Conservation (phyloP, 1,140 invertebrate genomes). For the Druon quercuslanigerum region DNA sequence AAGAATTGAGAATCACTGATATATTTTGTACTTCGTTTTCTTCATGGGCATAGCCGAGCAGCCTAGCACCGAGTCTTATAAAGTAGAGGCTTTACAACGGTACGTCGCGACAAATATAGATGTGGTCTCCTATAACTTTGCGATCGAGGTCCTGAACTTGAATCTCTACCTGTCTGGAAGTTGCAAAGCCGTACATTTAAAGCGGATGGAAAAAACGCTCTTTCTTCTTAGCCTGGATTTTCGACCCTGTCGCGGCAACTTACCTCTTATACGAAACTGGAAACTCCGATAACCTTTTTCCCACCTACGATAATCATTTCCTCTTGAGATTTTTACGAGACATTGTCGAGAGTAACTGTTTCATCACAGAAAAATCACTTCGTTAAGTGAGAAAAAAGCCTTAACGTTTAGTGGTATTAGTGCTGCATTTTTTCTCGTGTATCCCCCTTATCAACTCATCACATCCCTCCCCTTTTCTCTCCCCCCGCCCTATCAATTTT, state of each 20-base stretch:
- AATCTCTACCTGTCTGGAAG: constrained; percentile 22
- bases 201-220: constrained; percentile 15
- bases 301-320: not conserved
- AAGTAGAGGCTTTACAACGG: constrained; percentile 26
- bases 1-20: constrained; percentile 12
- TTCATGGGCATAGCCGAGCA: not conserved
- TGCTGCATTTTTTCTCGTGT: no score
- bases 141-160: constrained; percentile 27
- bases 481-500: no score
- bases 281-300: not conserved
- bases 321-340: not conserved
- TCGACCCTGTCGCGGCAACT: not conserved
- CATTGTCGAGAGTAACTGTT: no score
- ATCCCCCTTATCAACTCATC: no score
- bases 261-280: not conserved
- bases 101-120: constrained; percentile 27
- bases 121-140: constrained; percentile 13
- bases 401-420: no score
- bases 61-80: constrained; percentile 13
- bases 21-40: constrained; percentile 15
- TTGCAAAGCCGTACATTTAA: constrained; percentile 29
- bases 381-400: no score
- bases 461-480: no score
- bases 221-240: constrained; percentile 22
- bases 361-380: no score